A percentile compares a stretch with the other conserved stretches of the same genome.
phyloP scores from a whole-genome alignment of 2,113 vertebrate genomes.

The Erinaceus europaeus region DNA sequence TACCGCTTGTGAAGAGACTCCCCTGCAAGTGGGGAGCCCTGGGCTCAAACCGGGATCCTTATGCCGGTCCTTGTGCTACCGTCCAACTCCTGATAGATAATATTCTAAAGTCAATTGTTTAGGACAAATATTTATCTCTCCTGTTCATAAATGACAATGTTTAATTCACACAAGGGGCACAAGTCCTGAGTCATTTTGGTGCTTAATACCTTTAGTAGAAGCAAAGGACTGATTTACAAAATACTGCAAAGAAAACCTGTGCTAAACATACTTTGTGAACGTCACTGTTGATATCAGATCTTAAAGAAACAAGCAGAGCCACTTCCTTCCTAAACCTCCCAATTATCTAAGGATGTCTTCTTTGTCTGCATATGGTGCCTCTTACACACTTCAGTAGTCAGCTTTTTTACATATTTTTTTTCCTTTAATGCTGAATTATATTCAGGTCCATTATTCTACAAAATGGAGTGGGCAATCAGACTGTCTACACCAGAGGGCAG shows the following conservation, averaged over 20 bases:
- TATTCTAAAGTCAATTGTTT: background rate
- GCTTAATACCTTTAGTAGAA: background rate
- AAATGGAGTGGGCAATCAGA: background rate
- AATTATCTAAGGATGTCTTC: background rate
- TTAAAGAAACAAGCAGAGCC: background rate
- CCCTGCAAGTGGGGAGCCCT: too few relatives aligned
- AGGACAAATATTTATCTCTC: constrained; percentile 12
- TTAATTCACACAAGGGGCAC: background rate
- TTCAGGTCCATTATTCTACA: background rate
- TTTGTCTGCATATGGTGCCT: background rate
- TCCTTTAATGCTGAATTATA: background rate
- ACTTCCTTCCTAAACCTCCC: background rate
- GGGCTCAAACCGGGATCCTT: too few relatives aligned
- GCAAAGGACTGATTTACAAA: constrained; percentile 11
- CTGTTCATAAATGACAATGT: background rate
- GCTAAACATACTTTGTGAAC: background rate
- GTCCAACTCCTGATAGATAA: background rate
- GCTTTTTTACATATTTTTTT: constrained; percentile 9
- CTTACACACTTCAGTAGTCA: constrained; percentile 17
- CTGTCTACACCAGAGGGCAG: constrained; percentile 27
- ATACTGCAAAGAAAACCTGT: background rate
- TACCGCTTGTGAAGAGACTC: too few relatives aligned
- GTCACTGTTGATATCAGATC: background rate
- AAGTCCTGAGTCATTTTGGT: background rate
- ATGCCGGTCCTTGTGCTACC: too few relatives aligned